These are phyloP conservation scores for Chalcosyrphus nemorum DNA, from an alignment of 2,888 invertebrate species.

Conservation along the genomic window DNA sequence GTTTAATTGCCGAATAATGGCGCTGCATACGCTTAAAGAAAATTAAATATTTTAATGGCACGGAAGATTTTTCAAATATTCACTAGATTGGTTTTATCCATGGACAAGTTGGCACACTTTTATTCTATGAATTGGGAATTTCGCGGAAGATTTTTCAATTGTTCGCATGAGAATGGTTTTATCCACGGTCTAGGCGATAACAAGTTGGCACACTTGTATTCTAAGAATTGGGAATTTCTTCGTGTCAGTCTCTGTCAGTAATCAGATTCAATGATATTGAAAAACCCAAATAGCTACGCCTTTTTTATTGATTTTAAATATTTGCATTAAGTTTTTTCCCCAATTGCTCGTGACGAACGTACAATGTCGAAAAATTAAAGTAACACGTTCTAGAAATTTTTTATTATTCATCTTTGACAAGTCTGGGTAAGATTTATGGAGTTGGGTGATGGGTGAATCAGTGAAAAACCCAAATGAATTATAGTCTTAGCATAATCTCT, in stretches of 20 bases:
- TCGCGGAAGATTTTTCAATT: background rate
- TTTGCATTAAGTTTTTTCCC: background rate
- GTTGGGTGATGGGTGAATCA: background rate
- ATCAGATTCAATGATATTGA: background rate
- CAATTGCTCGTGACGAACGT: background rate
- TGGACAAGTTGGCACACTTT: background rate
- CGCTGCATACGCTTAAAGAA: background rate
- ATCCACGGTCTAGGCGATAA: no score
- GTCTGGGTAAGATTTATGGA: background rate
- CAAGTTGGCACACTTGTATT: no score
- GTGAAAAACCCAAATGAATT: background rate
- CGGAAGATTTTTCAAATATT: background rate
- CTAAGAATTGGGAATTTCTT: background rate
- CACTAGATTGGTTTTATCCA: slow-evolving; percentile 1
- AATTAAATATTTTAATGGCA: background rate
- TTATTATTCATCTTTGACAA: background rate
- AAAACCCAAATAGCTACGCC: slow-evolving; percentile 4
- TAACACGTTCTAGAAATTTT: background rate
- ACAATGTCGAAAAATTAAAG: background rate
- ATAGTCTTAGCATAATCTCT: background rate
- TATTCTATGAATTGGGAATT: background rate
- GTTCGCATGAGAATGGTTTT: background rate
- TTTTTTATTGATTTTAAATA: background rate
- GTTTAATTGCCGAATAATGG: background rate
- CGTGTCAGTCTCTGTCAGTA: background rate